Conservation (phyloP, 2,113 vertebrate species). For the Apodemus sylvaticus region DNA sequence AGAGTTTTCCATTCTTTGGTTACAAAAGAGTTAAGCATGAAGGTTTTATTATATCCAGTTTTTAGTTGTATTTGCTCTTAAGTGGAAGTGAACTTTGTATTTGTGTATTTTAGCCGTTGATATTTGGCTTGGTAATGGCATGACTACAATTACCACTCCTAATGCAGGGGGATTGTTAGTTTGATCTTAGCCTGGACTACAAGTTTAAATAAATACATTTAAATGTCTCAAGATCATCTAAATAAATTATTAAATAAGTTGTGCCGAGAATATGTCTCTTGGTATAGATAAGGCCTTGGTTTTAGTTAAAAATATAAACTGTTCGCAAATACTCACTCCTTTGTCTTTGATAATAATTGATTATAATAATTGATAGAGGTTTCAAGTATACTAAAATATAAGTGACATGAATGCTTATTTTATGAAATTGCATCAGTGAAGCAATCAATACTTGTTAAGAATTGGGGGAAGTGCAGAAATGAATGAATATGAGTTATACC, state of each 20-base stretch:
- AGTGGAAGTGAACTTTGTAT: slow-evolving; percentile 69
- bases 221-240: background rate
- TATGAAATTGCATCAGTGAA: background rate
- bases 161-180: background rate
- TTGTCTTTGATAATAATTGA: slow-evolving; percentile 57
- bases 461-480: background rate
- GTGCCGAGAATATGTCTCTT: background rate
- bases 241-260: background rate
- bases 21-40: background rate
- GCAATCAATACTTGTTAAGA: background rate
- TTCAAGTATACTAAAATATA: slow-evolving; percentile 45
- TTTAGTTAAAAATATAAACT: background rate
- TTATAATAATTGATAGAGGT: slow-evolving; percentile 75
- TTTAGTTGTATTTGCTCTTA: slow-evolving; percentile 73
- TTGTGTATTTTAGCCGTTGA: slow-evolving; percentile 78
- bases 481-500: background rate
- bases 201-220: background rate
- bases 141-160: background rate
- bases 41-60: slow-evolving; percentile 67
- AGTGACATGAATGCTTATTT: background rate
- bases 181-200: background rate
- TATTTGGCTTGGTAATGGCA: background rate
- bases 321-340: slow-evolving; percentile 73
- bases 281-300: background rate
- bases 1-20: slow-evolving; percentile 56